phyloP scores from a whole-genome alignment of 2,888 invertebrate species.

The Tigriopus californicus region DNA sequence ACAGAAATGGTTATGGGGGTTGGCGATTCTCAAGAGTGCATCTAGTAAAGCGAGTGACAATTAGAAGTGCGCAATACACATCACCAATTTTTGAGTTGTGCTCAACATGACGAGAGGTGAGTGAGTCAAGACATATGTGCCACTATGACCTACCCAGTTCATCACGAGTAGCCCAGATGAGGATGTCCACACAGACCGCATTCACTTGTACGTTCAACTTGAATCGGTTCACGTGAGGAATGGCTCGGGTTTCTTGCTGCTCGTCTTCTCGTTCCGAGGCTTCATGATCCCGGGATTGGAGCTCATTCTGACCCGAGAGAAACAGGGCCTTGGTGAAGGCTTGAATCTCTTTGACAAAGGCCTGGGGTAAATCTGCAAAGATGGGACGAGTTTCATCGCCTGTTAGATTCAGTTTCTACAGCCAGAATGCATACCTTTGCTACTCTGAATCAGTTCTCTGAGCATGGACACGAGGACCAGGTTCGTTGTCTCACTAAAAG shows the following conservation, averaged over 20 bases:
- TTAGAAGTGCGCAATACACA: no score
- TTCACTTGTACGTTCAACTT: conserved; percentile 91
- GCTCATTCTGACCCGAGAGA: conserved; percentile 42
- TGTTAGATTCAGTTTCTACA: background rate
- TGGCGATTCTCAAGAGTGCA: no score
- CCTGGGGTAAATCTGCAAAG: conserved; percentile 49
- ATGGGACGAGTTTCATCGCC: conserved; percentile 3
- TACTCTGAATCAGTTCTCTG: conserved; percentile 71
- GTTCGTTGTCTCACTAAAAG: conserved; percentile 83
- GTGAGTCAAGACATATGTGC: background rate
- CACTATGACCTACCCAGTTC: conserved; percentile 55
- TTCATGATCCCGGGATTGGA: conserved; percentile 36
- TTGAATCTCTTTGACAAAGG: conserved; percentile 79
- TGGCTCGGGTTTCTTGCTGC: conserved; percentile 47
- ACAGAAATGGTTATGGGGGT: no score
- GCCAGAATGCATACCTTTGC: conserved; percentile 36
- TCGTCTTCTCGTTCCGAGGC: conserved; percentile 61
- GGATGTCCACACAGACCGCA: conserved; percentile 86
- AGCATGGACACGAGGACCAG: conserved; percentile 78
- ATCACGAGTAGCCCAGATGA: conserved; percentile 94
- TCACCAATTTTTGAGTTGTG: no score
- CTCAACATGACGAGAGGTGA: no score
- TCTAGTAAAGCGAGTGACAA: no score
- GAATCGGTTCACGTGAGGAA: conserved; percentile 56
- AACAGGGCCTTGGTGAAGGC: conserved; percentile 76